Conservation (phyloP, 2,888 invertebrate genomes). For the Scrobipalpa costella region DNA sequence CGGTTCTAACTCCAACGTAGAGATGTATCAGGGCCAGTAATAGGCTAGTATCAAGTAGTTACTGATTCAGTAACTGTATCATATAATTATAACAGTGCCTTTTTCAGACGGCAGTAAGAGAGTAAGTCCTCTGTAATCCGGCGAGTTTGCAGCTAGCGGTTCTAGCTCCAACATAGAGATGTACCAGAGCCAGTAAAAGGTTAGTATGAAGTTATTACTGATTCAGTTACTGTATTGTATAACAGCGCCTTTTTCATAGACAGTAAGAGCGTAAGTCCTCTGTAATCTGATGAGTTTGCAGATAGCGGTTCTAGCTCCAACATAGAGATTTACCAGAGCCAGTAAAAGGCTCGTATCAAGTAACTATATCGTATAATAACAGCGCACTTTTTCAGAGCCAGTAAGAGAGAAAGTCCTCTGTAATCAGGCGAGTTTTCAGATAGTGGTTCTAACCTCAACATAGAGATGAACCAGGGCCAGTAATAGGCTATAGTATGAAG, state of each 20-base stretch:
- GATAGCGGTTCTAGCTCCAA: constrained; percentile 38
- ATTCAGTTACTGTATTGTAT: too few relatives aligned
- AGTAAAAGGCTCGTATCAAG: not conserved
- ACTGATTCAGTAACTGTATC: too few relatives aligned
- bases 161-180: constrained; percentile 31
- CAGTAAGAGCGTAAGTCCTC: constrained; percentile 55
- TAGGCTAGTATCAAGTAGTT: not conserved
- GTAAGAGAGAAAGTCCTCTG: constrained; percentile 55
- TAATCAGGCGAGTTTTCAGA: constrained; percentile 60
- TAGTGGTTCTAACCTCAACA: constrained; percentile 36
- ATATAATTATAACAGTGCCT: constrained; percentile 52
- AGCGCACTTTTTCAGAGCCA: constrained; percentile 53
- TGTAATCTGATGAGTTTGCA: constrained; percentile 62
- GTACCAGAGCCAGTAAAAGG: not conserved
- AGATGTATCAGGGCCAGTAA: not conserved
- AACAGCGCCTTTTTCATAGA: too few relatives aligned
- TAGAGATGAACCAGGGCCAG: not conserved
- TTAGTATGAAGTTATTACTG: too few relatives aligned
- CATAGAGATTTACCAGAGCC: not conserved
- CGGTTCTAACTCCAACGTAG: constrained; percentile 36
- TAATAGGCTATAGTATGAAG: not conserved
- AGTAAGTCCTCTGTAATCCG: constrained; percentile 62
- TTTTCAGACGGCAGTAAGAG: constrained; percentile 51
- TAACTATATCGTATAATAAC: constrained; percentile 45
- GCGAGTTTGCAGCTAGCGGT: constrained; percentile 49